phyloP scores from a whole-genome alignment of 64 coral and sea anemone species.

The Catalaphyllia jardinei region DNA sequence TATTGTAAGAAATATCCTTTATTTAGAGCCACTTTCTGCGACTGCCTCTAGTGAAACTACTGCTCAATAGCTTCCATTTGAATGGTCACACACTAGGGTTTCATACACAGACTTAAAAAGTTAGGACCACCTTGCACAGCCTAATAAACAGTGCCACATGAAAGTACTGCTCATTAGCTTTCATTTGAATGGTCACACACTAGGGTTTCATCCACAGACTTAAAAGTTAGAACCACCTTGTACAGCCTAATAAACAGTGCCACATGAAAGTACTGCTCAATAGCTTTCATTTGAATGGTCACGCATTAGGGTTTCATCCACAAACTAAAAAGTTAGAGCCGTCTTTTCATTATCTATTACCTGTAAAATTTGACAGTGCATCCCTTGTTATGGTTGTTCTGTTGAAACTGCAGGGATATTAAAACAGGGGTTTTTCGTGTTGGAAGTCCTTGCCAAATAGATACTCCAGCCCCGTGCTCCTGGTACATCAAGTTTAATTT shows the following conservation, averaged over 20 bases:
- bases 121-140: not conserved
- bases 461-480: not conserved
- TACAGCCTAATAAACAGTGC: not conserved
- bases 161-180: not conserved
- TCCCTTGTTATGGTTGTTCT: not conserved
- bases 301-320: too few relatives aligned
- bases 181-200: constrained; percentile 9
- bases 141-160: too few relatives aligned
- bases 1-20: too few relatives aligned
- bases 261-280: not conserved
- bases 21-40: too few relatives aligned
- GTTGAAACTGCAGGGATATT: not conserved
- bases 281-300: too few relatives aligned
- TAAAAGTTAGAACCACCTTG: not conserved
- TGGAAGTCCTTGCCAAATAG: not conserved
- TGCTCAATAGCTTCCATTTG: not conserved
- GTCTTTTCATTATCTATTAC: not conserved
- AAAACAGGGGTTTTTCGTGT: not conserved
- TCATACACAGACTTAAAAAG: not conserved
- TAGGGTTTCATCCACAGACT: not conserved
- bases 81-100: not conserved
- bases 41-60: not conserved
- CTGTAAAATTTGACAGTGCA: constrained; percentile 15
- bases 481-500: not conserved
- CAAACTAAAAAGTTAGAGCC: too few relatives aligned